These are phyloP conservation scores for Cyprinodon brontotheroides DNA, from an alignment of 2,113 vertebrate species.

Conservation along the genomic window DNA sequence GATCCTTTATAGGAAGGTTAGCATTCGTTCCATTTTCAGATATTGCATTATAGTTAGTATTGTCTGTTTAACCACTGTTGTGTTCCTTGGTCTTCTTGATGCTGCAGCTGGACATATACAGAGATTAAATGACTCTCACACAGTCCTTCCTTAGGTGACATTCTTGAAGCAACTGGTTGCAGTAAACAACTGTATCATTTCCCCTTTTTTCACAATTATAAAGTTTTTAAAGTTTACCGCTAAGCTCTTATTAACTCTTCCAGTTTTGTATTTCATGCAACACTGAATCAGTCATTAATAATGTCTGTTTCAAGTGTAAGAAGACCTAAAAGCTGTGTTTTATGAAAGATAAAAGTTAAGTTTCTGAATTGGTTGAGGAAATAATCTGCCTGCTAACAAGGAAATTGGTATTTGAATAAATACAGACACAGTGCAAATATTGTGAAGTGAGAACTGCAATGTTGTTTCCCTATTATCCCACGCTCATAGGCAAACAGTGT, in stretches of 20 bases:
- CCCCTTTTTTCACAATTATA: not conserved
- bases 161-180: too few relatives aligned
- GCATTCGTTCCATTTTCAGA: too few relatives aligned
- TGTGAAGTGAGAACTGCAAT: not conserved
- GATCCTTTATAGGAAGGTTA: too few relatives aligned
- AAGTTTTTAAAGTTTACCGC: not conserved
- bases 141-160: too few relatives aligned
- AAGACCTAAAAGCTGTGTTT: not conserved
- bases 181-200: not conserved
- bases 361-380: not conserved
- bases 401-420: not conserved
- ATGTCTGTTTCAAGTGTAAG: not conserved
- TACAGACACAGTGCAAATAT: not conserved
- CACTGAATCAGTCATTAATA: not conserved
- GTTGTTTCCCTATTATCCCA: not conserved
- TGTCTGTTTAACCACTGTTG: too few relatives aligned
- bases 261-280: not conserved
- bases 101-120: too few relatives aligned
- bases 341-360: not conserved
- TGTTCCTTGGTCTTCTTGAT: too few relatives aligned
- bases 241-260: not conserved
- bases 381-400: not conserved
- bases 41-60: too few relatives aligned
- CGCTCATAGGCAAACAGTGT: not conserved
- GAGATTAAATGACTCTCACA: too few relatives aligned